Conservation (phyloP, 2,113 vertebrate genomes). For the Perccottus glenii region DNA sequence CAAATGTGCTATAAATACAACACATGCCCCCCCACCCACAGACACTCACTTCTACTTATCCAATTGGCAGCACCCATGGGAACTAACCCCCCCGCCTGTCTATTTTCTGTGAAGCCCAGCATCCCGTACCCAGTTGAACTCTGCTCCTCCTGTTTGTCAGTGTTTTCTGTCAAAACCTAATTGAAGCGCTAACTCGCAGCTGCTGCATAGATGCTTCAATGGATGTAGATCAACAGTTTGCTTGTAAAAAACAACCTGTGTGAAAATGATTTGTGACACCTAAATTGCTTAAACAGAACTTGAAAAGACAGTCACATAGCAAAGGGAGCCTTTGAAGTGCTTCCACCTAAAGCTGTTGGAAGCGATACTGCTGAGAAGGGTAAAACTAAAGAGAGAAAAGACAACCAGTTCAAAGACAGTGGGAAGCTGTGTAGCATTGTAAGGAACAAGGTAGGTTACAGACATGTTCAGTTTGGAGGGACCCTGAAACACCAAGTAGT, state of each 20-base stretch:
- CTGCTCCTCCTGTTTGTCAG: conserved; percentile 14
- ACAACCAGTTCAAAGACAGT: neutral
- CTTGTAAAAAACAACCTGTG: neutral
- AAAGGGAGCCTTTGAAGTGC: neutral
- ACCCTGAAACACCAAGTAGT: too few species aligned
- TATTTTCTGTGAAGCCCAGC: conserved; percentile 1
- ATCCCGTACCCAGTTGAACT: conserved; percentile 4
- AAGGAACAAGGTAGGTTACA: too few species aligned
- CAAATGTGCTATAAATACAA: conserved; percentile 56
- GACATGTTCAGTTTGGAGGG: too few species aligned
- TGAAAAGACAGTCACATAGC: neutral
- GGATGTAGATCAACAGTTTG: conserved; percentile 33
- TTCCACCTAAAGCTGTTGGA: neutral
- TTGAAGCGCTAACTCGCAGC: conserved; percentile 13
- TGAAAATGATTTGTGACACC: conserved; percentile 4
- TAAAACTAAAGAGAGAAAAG: neutral
- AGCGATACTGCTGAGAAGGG: neutral
- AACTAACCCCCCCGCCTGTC: neutral
- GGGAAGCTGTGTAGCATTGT: too few species aligned
- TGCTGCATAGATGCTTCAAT: neutral
- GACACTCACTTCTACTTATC: conserved; percentile 16
- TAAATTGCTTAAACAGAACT: neutral
- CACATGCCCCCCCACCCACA: conserved; percentile 26
- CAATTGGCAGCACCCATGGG: conserved; percentile 33
- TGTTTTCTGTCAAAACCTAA: conserved; percentile 3